Evolutionary conservation across 2,797 vertebrate species (phyloP).

Genomic region (Amazona finschi): DNA sequence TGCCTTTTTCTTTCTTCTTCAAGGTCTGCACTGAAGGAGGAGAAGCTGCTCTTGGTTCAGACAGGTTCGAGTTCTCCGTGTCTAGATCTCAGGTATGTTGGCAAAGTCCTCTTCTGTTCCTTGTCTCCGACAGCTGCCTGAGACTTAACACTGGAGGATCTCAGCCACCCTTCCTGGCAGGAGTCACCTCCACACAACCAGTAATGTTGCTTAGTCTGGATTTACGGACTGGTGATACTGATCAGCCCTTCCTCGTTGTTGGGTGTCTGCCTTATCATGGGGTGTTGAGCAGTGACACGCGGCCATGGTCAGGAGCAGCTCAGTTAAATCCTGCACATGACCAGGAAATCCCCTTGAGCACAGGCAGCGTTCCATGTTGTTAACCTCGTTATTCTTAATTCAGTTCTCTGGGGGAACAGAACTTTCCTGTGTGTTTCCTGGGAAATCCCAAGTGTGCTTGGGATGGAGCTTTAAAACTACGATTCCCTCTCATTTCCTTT

Average conservation of each 20-base stretch:
- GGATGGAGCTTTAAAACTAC: neutral
- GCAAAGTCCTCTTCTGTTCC: rapidly evolving
- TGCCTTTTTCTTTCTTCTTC: neutral
- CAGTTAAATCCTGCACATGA: neutral
- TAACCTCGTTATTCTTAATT: neutral
- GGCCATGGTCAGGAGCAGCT: neutral
- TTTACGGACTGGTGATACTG: neutral
- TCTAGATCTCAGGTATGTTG: slow-evolving; percentile 89
- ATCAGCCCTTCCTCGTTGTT: neutral
- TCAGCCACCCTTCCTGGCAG: rapidly evolving
- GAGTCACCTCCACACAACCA: rapidly evolving
- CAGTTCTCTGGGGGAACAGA: rapidly evolving
- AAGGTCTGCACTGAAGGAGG: slow-evolving; percentile 79
- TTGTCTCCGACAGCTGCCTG: neutral
- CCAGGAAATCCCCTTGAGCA: neutral
- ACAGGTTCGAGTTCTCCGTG: slow-evolving; percentile 96
- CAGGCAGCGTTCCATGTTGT: neutral
- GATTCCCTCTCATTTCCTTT: rapidly evolving
- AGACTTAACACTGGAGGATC: neutral
- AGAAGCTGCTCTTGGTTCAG: slow-evolving; percentile 87
- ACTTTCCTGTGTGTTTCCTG: neutral
- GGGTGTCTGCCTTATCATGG: rapidly evolving
- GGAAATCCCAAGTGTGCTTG: neutral
- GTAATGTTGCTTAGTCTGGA: neutral
- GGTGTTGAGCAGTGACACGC: rapidly evolving